These are phyloP conservation scores for Eulithis prunata DNA, from an alignment of 2,888 invertebrate genomes.

Conservation along the genomic window DNA sequence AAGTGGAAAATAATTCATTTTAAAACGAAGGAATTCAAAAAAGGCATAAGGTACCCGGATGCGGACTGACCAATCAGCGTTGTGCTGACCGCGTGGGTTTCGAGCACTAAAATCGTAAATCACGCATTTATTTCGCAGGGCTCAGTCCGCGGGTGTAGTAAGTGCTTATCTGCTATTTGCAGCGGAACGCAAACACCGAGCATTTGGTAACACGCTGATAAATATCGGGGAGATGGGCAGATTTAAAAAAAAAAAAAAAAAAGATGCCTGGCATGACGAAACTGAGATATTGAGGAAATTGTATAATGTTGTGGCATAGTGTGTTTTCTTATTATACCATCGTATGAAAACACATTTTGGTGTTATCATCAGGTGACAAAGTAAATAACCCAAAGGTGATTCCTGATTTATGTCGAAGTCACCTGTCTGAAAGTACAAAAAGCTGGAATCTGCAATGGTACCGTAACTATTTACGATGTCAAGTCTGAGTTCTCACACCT, in stretches of 20 bases:
- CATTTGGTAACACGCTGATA: constrained; percentile 72
- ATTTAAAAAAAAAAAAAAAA: too few species aligned
- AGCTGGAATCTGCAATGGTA: too few species aligned
- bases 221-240: constrained; percentile 64
- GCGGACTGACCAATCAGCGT: constrained; percentile 54
- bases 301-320: too few species aligned
- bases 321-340: too few species aligned
- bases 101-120: constrained; percentile 76
- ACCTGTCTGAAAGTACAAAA: too few species aligned
- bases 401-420: too few species aligned
- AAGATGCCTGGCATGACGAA: too few species aligned
- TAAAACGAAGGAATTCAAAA: constrained; percentile 37
- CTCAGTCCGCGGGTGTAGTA: constrained; percentile 69
- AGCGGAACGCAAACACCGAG: constrained; percentile 58
- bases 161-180: constrained; percentile 82
- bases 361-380: too few species aligned
- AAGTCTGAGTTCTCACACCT: too few species aligned
- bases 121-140: constrained; percentile 75
- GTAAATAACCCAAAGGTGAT: too few species aligned
- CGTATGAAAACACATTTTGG: too few species aligned
- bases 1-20: constrained; percentile 23
- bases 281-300: background rate
- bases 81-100: constrained; percentile 49
- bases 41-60: constrained; percentile 48
- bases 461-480: too few species aligned